Evolutionary conservation across 2,113 vertebrate species (phyloP).

Genomic region (Saccopteryx bilineata): DNA sequence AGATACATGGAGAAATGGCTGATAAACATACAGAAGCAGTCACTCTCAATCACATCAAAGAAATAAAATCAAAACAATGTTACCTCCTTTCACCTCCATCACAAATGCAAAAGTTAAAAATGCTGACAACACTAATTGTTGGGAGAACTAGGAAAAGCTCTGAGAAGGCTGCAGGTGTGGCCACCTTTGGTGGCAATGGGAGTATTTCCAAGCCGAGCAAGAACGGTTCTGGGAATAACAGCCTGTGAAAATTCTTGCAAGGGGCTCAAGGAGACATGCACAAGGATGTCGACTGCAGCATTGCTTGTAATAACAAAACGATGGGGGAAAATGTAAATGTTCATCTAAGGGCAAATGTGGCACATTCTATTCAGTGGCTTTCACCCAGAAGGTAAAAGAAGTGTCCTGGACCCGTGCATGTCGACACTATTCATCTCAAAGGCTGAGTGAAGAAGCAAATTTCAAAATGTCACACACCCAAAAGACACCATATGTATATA

Average conservation of each 20-base stretch:
- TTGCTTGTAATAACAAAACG: not conserved
- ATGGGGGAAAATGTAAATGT: not conserved
- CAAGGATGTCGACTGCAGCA: not conserved
- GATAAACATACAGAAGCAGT: not conserved
- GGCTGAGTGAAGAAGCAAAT: not conserved
- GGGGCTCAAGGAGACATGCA: not conserved
- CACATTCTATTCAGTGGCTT: not conserved
- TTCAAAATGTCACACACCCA: not conserved
- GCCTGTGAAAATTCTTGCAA: not conserved
- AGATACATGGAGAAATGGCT: not conserved
- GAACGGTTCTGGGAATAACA: not conserved
- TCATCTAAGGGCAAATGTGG: not conserved
- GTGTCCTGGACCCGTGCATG: not conserved
- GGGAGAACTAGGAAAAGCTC: not conserved
- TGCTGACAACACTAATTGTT: not conserved
- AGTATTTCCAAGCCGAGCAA: not conserved
- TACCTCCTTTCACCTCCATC: not conserved
- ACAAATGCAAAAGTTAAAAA: not conserved
- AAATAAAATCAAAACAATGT: not conserved
- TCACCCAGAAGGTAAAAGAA: not conserved
- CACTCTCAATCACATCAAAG: not conserved
- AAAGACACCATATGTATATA: not conserved
- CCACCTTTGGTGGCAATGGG: not conserved
- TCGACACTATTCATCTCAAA: not conserved
- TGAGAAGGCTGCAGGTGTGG: not conserved